Evolutionary conservation across 1,140 invertebrate species (phyloP), one percentile per base, ranked within the genome.

Genomic region (Panagrolaimus sp.): DNA sequence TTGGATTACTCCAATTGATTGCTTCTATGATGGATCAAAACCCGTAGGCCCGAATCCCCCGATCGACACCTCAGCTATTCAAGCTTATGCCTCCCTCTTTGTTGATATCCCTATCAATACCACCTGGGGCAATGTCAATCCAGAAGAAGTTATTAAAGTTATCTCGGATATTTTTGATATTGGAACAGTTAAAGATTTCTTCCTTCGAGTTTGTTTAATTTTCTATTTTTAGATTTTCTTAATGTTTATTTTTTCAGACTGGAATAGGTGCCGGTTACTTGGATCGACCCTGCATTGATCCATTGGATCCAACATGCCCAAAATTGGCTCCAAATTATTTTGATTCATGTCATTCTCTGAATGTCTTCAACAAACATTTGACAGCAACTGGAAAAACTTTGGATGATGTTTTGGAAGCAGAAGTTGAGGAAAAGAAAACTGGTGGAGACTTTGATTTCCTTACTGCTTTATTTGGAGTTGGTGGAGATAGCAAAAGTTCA

Each of bases 21-120:
- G 95, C 83, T 98, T 98, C 86, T 98, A 94, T 94, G 95, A 98
- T 87, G 94, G 94, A 28, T 91, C 93, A 62, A 93, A 94, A 86
- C 87, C 97, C 14, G 85, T 97, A 43, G 94, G 93, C 69, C 71
- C 94, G 4, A 28, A 63, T 67, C 89, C 89, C 84, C 90, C 91
- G n/a, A 89, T 94, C 72, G 87, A 63, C 10, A 73, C 43, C 24
- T 44, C 24, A 24, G n/a, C 38, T 5, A 70, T 69, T 68, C 38
- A 47, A 9, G 17, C 28, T n/a, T 64, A 17, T 32, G 26, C 44
- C 8, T 32, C 17, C 21, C 17, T 7, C 7, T 67, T 32, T 26
- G 38, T 70, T 46, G 65, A 66, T 14, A 58, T 73, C 17, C 72
- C 71, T 0, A 43, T 70, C 8, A 43, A 71, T 6, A 62, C 32